phyloP scores from a whole-genome alignment of 35 echinoderm and acorn worm species.

The Chiridota heheva region DNA sequence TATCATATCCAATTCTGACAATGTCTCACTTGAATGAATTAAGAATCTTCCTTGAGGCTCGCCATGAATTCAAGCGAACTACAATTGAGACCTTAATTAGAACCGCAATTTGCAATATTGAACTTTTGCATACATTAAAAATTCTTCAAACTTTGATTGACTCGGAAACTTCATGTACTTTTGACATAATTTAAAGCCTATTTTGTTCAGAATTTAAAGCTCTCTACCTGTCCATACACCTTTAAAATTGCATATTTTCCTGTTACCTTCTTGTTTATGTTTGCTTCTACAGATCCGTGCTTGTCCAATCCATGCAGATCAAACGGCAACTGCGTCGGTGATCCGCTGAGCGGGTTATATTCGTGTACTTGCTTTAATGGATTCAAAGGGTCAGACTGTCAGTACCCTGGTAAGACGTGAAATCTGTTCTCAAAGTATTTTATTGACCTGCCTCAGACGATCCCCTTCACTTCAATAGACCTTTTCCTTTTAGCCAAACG shows the following conservation, averaged over 20 bases:
- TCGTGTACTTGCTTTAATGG: slow-evolving; percentile 3
- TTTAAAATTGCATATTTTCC: background rate
- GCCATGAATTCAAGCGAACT: too few species aligned
- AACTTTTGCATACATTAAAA: background rate
- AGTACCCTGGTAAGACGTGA: slow-evolving; percentile 13
- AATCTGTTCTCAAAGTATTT: background rate
- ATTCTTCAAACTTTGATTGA: background rate
- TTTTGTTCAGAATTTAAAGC: background rate
- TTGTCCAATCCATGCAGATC: slow-evolving; percentile 1
- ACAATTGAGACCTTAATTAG: too few species aligned
- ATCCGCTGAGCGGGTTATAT: background rate
- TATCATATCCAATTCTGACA: too few species aligned
- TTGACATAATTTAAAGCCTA: background rate
- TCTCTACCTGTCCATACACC: too few species aligned
- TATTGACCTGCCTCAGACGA: background rate
- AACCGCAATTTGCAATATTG: background rate
- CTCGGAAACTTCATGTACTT: background rate
- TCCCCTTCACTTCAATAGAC: slow-evolving; percentile 1
- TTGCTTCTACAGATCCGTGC: slow-evolving; percentile 15
- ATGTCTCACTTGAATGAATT: too few species aligned
- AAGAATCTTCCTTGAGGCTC: too few species aligned
- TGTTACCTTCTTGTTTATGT: background rate
- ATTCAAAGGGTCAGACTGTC: slow-evolving; percentile 14
- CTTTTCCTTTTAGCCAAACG: slow-evolving; percentile 5
- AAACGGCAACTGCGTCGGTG: slow-evolving; percentile 3